Base-by-base conservation (phyloP, 2,888 invertebrate genomes). In the Tiphia femorata region DNA sequence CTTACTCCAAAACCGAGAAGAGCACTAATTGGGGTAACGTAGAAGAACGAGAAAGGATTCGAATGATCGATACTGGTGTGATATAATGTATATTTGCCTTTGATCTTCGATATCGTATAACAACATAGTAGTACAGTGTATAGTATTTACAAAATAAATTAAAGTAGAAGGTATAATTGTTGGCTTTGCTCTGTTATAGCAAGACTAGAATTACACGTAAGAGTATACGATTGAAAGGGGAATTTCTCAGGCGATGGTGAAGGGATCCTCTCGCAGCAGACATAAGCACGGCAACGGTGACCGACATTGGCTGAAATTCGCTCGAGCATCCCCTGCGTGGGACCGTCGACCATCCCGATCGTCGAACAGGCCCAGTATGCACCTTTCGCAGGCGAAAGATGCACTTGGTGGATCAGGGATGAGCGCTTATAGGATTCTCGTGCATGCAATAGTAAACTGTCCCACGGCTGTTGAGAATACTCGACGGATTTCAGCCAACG, bases 121-220 rank as follows among this genome's bases (percentile, higher is more conserved):
- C 76, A 79, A 80, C 76, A 76, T 74, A 68, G 41, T 49, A 59
- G 62, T 70, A 69, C 64, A 69, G 56, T 76, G 73, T 78, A 76
- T 78, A 78, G 75, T 80, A 81, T 81, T 81, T 81, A 81, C 80
- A 81, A 81, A 80, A 80, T 80, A 80, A 80, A 80, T 80, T 79
- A 80, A 72, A 70, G 58, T 76, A 77, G 70, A 78, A 61, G n/a
- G 69, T 67, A 65, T 62, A n/a, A 68, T 70, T 54, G 64, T 61
- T 70, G 58, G 54, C 52, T 64, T 67, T 58, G 70, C 64, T 71
- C 73, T 53, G 57, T 58, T 70, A 16, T 67, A 67, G 59, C 64
- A 63, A n/a, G 61, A 70, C 75, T 72, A 72, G 64, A 65, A 49
- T n/a, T 47, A 29, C 49, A 56, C 58, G 49, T 37, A 43, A 40